Evolutionary conservation across 2,113 vertebrate species (phyloP).

Genomic region (Festucalex cinctus): DNA sequence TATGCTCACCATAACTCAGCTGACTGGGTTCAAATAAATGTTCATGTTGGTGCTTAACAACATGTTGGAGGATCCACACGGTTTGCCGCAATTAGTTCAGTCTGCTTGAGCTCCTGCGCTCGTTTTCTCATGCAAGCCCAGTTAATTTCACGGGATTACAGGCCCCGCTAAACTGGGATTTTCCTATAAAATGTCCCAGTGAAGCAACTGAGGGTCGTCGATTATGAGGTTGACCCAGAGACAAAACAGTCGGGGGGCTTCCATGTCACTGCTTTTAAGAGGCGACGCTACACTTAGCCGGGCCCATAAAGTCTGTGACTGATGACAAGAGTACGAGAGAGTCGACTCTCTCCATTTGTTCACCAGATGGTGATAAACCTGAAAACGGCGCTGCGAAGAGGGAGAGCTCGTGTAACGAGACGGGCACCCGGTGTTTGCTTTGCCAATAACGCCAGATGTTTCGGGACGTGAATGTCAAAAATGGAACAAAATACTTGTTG

Average conservation of each 20-base stretch:
- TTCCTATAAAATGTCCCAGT: slow-evolving; percentile 50
- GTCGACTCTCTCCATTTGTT: slow-evolving; percentile 2
- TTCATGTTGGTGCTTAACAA: slow-evolving; percentile 33
- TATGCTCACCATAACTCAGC: slow-evolving; percentile 46
- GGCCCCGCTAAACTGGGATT: slow-evolving; percentile 51
- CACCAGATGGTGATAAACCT: slow-evolving; percentile 16
- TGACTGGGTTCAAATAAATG: slow-evolving; percentile 59
- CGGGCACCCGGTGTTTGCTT: neutral
- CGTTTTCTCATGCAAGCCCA: slow-evolving; percentile 44
- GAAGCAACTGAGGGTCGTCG: slow-evolving; percentile 49
- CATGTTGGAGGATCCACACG: slow-evolving; percentile 44
- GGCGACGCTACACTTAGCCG: slow-evolving; percentile 2
- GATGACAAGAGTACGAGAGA: slow-evolving; percentile 18
- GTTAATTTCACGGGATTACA: slow-evolving; percentile 68
- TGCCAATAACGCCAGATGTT: neutral
- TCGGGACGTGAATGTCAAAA: neutral
- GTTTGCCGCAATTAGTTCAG: slow-evolving; percentile 51
- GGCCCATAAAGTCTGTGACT: slow-evolving; percentile 34
- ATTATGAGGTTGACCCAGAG: slow-evolving; percentile 46
- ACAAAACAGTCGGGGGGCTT: slow-evolving; percentile 20
- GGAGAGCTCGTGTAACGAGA: neutral
- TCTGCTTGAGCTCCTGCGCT: slow-evolving; percentile 33
- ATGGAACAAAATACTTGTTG: neutral
- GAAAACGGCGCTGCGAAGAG: slow-evolving; percentile 12
- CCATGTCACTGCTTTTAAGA: slow-evolving; percentile 42